Evolutionary conservation across 1,140 invertebrate genomes (phyloP).

Genomic region (Drosophila pseudoananassae): DNA sequence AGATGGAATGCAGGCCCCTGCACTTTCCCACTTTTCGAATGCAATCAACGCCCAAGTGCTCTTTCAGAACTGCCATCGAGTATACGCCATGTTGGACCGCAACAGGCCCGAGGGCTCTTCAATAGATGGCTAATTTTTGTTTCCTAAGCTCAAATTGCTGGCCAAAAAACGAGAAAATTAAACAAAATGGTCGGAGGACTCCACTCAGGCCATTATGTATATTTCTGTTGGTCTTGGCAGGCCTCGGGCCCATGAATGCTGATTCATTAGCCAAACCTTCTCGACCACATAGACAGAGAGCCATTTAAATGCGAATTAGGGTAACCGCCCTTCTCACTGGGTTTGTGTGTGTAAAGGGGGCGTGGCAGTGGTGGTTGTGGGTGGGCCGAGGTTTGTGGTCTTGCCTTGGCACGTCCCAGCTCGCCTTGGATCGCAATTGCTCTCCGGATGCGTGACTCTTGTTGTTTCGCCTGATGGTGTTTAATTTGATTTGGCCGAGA

Average conservation of each 20-base stretch:
- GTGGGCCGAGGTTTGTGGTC: constrained; percentile 39
- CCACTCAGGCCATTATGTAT: constrained; percentile 16
- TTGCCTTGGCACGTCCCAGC: constrained; percentile 30
- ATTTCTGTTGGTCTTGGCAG: constrained; percentile 27
- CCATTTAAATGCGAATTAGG: constrained; percentile 70
- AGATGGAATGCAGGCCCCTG: constrained; percentile 32
- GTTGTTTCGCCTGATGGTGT: constrained; percentile 24
- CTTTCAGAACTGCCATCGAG: constrained; percentile 12
- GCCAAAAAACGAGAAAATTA: constrained; percentile 18
- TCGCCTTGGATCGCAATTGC: constrained; percentile 17
- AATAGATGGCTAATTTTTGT: constrained; percentile 65
- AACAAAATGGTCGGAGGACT: constrained; percentile 10
- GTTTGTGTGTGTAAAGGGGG: constrained; percentile 4
- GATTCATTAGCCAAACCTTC: constrained; percentile 68
- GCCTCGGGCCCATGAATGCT: constrained; percentile 55
- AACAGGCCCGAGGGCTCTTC: constrained; percentile 38
- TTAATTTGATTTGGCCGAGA: constrained; percentile 43
- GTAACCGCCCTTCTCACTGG: constrained; percentile 32
- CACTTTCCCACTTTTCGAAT: background rate
- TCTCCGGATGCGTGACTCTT: constrained; percentile 31
- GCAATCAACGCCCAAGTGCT: constrained; percentile 14
- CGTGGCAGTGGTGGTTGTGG: constrained; percentile 23
- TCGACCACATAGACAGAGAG: constrained; percentile 16
- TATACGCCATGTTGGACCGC: constrained; percentile 38
- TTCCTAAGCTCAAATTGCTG: constrained; percentile 50